Base-by-base conservation (phyloP, 2,113 vertebrate genomes). In the Cygnus buccinator region DNA sequence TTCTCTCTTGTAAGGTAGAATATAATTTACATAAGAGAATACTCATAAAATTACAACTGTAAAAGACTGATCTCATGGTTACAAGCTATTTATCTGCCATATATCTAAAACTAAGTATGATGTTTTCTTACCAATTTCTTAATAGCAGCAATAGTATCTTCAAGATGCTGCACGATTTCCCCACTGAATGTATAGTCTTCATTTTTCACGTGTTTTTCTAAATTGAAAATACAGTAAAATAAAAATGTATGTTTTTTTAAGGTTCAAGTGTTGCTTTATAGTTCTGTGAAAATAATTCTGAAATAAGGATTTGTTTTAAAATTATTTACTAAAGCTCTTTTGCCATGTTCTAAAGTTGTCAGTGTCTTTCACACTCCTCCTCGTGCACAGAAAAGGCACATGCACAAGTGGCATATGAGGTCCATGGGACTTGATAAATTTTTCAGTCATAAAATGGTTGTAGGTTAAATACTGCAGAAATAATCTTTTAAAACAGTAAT, bases 121-220 rank as follows among this genome's bases (percentile, higher is more conserved):
- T 31, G 39, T 82, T 93, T 93, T 95, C 44, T 55, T 97, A 98
- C 98, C 97, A 98, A 73, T 75, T 98, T 97, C 63, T 97, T 98
- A 94, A 99, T 91, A 48, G 98, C 98, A 48, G 97, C 48, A 33
- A 97, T 88, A 83, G 97, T 89, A 43, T 98, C 97, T 80, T 86
- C 77, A 90, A 99, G 97, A 82, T 98, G 93, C 77, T 90, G 96
- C 77, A 97, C 96, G 31, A 98, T 97, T 92, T 99, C 98, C 83
- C 97, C 39, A 25, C 93, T 97, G 93, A 98, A 98, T 1, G 79
- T 74, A 20, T 95, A 76, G 8, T 96, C 90, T 78, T 98, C 98
- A 76, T 97, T 97, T 86, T 97, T 96, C 68, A 98, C 96, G 66
- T 96, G 95, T 87, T 97, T 96, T 95, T 98, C 98, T 98, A 94